Evolutionary conservation across 2,888 invertebrate genomes (phyloP).

Genomic region (Chaetoderma sp.): DNA sequence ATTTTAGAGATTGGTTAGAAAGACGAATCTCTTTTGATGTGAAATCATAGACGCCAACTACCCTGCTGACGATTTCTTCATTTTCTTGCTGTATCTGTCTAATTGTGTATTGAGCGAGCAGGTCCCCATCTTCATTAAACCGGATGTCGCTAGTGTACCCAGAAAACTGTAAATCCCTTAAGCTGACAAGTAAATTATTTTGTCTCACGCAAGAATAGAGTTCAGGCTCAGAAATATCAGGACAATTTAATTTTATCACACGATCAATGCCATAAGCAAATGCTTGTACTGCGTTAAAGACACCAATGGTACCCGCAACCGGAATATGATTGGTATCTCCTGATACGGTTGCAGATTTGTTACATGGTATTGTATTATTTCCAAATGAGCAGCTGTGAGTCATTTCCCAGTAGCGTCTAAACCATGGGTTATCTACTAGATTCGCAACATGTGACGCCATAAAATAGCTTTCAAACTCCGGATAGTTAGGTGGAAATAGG

Average conservation of each 20-base stretch:
- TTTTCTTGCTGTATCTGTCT: background rate
- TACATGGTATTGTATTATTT: slow-evolving; percentile 4
- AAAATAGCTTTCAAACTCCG: slow-evolving; percentile 46
- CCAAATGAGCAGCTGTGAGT: slow-evolving; percentile 43
- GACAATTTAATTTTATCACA: slow-evolving; percentile 40
- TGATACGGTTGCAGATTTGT: background rate
- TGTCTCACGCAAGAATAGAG: background rate
- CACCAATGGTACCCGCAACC: slow-evolving; percentile 16
- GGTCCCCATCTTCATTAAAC: background rate
- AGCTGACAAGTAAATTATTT: background rate
- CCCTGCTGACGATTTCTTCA: background rate
- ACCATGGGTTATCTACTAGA: slow-evolving; percentile 47
- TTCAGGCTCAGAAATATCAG: background rate
- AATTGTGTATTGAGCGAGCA: background rate
- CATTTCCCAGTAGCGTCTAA: slow-evolving; percentile 52
- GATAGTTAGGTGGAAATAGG: slow-evolving; percentile 19
- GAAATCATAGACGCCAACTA: background rate
- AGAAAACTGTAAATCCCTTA: background rate
- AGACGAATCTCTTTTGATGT: background rate
- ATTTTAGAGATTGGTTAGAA: background rate
- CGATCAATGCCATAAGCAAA: slow-evolving; percentile 46
- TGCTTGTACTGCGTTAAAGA: slow-evolving; percentile 50
- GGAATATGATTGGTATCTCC: slow-evolving; percentile 4
- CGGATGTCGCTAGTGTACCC: background rate
- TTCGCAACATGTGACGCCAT: slow-evolving; percentile 35